Evolutionary conservation across 2,888 invertebrate species (phyloP).

Genomic region (Fragum fragum): DNA sequence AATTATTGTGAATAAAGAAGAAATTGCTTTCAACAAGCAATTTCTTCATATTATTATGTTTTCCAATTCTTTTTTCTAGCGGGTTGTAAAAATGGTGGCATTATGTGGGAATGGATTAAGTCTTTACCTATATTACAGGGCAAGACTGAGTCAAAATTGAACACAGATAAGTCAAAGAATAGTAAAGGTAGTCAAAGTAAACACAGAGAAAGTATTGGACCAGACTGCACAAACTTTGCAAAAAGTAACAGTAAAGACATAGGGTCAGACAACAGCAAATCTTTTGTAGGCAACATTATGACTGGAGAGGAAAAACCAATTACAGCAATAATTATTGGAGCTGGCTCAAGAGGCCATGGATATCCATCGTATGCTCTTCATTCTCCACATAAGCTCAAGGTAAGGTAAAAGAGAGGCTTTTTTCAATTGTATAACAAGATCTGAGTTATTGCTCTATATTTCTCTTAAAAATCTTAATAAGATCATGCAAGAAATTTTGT

Average conservation of each 20-base stretch:
- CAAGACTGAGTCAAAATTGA: neutral
- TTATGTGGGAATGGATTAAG: too few relatives aligned
- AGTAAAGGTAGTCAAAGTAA: neutral
- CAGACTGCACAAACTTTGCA: neutral
- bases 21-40: too few relatives aligned
- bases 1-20: too few relatives aligned
- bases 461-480: too few relatives aligned
- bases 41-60: too few relatives aligned
- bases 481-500: too few relatives aligned
- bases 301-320: constrained; percentile 52
- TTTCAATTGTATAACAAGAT: too few relatives aligned
- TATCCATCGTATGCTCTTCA: constrained; percentile 82
- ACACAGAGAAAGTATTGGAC: neutral
- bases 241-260: neutral
- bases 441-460: too few relatives aligned
- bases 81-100: too few relatives aligned
- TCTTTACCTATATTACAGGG: too few relatives aligned
- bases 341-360: constrained; percentile 83
- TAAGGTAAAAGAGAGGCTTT: too few relatives aligned
- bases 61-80: too few relatives aligned
- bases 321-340: constrained; percentile 85
- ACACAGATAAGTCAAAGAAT: neutral
- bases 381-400: constrained; percentile 81
- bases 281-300: neutral
- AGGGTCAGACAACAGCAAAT: neutral